Evolutionary conservation across 2,888 invertebrate genomes (phyloP).

Genomic region (Rugalucina vietnamica): DNA sequence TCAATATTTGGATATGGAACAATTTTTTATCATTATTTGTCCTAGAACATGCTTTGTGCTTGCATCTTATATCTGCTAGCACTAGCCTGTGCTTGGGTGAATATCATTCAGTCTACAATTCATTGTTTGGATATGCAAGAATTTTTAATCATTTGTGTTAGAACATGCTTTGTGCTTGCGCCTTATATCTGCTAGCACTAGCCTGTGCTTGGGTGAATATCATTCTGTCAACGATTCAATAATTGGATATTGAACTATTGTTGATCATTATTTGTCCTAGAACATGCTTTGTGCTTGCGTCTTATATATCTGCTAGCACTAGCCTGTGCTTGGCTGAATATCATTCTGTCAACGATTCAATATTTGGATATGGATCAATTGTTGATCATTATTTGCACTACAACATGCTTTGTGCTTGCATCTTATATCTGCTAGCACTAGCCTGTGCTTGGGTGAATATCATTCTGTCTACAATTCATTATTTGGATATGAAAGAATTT

Average conservation of each 20-base stretch:
- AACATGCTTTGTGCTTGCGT: not conserved
- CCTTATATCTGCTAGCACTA: too few species aligned
- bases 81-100: too few species aligned
- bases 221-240: too few species aligned
- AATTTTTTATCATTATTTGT: too few species aligned
- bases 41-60: too few species aligned
- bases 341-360: not conserved
- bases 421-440: not conserved
- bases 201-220: too few species aligned
- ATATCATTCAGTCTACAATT: too few species aligned
- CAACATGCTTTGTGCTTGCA: not conserved
- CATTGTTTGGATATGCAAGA: too few species aligned
- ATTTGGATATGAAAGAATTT: not conserved
- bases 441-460: not conserved
- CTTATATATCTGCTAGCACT: not conserved
- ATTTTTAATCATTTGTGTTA: too few species aligned
- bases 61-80: too few species aligned
- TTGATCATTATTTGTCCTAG: not conserved
- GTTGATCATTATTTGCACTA: not conserved
- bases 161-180: too few species aligned
- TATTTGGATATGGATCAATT: not conserved
- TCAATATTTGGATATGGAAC: not conserved
- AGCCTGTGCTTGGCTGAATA: constrained; percentile 7
- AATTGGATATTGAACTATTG: not conserved
- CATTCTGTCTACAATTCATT: not conserved